Percentiles rank a stretch among this genome's conserved stretches.
Evolutionary conservation across 1,140 invertebrate genomes (phyloP).

Genomic region (Gryllus bimaculatus): DNA sequence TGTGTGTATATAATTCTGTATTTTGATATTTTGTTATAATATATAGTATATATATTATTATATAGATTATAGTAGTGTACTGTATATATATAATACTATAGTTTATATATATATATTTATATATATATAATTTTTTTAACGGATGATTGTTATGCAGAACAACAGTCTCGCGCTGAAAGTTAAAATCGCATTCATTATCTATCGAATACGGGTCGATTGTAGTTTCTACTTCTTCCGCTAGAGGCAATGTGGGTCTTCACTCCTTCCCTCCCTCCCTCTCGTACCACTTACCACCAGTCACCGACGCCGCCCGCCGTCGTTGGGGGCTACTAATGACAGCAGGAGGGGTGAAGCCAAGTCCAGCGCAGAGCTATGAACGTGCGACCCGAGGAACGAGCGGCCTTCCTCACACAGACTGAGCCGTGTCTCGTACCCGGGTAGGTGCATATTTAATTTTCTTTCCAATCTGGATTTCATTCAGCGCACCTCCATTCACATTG

Average conservation of each 20-base stretch:
- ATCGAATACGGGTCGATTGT: not conserved
- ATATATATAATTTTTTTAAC: too few relatives aligned
- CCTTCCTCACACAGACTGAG: conserved; percentile 12
- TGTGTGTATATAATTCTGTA: too few relatives aligned
- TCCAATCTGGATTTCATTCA: too few relatives aligned
- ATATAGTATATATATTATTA: too few relatives aligned
- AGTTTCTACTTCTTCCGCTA: not conserved
- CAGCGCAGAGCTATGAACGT: not conserved
- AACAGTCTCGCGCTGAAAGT: not conserved
- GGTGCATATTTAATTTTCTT: not conserved
- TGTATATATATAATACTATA: too few relatives aligned
- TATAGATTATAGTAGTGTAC: too few relatives aligned
- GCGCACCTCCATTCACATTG: too few relatives aligned
- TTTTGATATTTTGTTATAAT: too few relatives aligned
- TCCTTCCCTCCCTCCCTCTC: not conserved
- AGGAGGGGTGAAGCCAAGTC: not conserved
- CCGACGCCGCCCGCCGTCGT: not conserved
- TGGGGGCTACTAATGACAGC: not conserved
- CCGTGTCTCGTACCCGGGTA: conserved; percentile 12
- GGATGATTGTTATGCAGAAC: too few relatives aligned
- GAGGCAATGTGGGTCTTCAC: not conserved
- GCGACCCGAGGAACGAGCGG: not conserved
- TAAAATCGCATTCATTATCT: not conserved
- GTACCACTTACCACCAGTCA: not conserved
- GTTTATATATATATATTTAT: too few relatives aligned